Evolutionary conservation across 2,797 vertebrate genomes (phyloP), one percentile per base, ranked within the genome.

Genomic region (Adrianichthys oophorus): DNA sequence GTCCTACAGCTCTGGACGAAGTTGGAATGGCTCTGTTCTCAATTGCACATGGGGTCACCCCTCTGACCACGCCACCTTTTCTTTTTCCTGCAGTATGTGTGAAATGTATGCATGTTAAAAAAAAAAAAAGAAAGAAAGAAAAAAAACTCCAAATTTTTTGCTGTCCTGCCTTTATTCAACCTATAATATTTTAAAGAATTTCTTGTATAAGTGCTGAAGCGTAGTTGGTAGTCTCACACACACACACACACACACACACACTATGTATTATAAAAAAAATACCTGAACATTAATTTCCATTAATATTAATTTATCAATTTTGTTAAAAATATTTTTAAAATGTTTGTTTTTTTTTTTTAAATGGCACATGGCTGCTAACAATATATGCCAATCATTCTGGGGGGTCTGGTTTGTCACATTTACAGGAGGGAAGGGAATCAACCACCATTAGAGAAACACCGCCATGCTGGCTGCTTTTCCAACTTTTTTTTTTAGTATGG

Each of bases 31-130:
- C 70, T 40, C 18, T 24, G 44, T 54, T 18, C 37, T 48, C 48
- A 41, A 18, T 21, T 42, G 41, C 26, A 56, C 18, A n/a, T n/a
- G 29, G 61, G 59, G 53, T 48, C 62, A 48, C 58, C 41, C 51
- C 42, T 62, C 56, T 53, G 59, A 32, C 32, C 51, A 71, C 53
- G 44, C 18, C 44, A 54, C 72, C 62, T 66, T 54, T 26, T 56
- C 17, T 65, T 56, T 32, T 56, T 19, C 46, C 63, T 37, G 47
- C 52, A 68, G 58, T 59, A 64, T 53, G 58, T 52, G 52, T 62
- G 48, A 74, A 1, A 51, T 48, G 52, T 57, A 7, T 49, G 16
- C 21, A 62, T n/a, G 15, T 48, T n/a, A n/a, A n/a, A n/a, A n/a
- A n/a, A n/a, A n/a, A n/a, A n/a, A n/a, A n/a, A n/a, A n/a, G n/a